Conservation (phyloP, 2,113 vertebrate species). For the Parus major region DNA sequence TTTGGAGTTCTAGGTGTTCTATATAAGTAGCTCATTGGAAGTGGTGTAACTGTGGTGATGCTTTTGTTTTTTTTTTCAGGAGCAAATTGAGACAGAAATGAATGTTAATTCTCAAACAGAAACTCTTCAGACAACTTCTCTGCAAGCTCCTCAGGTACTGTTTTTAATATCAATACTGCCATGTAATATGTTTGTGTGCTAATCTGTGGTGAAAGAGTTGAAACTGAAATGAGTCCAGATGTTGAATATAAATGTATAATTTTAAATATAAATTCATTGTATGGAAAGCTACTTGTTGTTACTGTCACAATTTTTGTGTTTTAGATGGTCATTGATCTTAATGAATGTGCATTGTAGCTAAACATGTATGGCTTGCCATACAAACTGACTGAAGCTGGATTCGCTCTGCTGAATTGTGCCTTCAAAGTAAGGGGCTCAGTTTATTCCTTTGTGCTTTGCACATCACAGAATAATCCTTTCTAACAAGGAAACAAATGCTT, state of each 20-base stretch:
- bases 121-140: slow-evolving; percentile 73
- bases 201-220: background rate
- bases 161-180: background rate
- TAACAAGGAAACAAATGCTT: background rate
- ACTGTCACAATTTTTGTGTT: slow-evolving; percentile 56
- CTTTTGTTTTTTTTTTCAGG: slow-evolving; percentile 43
- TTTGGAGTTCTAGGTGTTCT: background rate
- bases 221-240: background rate
- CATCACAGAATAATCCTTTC: slow-evolving; percentile 27
- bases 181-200: background rate
- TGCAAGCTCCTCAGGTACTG: slow-evolving; percentile 81
- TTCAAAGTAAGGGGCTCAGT: slow-evolving; percentile 56
- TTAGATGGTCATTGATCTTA: slow-evolving; percentile 60
- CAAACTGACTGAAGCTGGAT: slow-evolving; percentile 56
- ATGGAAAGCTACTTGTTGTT: slow-evolving; percentile 40
- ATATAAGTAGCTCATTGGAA: background rate
- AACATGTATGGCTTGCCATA: slow-evolving; percentile 58
- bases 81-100: slow-evolving; percentile 74
- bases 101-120: slow-evolving; percentile 73
- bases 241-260: background rate
- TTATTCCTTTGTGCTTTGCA: slow-evolving; percentile 61
- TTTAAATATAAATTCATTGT: slow-evolving; percentile 3
- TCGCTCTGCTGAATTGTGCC: slow-evolving; percentile 51
- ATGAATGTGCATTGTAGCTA: slow-evolving; percentile 64
- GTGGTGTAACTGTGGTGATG: background rate